Evolutionary conservation across 1,140 invertebrate genomes (phyloP).

Genomic region (Cephus cinctus): DNA sequence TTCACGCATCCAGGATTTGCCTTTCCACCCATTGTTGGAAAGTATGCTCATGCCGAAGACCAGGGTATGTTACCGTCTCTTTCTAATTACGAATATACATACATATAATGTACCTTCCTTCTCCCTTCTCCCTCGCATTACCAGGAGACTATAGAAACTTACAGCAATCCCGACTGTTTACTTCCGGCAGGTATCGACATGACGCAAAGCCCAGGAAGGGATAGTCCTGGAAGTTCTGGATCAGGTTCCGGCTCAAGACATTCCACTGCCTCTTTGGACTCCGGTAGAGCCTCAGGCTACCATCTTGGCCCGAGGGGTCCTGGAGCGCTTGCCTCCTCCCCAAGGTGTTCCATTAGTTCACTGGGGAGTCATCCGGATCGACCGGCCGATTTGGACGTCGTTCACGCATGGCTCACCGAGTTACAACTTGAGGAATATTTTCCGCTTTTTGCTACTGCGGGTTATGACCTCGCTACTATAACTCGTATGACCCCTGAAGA

Average conservation of each 20-base stretch:
- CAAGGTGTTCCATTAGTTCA: constrained; percentile 72
- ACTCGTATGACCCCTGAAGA: constrained; percentile 97
- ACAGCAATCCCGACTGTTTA: constrained; percentile 1
- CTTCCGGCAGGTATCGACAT: constrained; percentile 60
- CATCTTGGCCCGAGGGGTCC: constrained; percentile 58
- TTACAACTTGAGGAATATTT: constrained; percentile 97
- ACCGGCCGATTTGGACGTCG: constrained; percentile 77
- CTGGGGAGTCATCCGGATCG: constrained; percentile 65
- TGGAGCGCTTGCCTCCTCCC: constrained; percentile 53
- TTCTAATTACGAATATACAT: not conserved
- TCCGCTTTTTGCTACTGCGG: constrained; percentile 88
- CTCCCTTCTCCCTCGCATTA: not conserved
- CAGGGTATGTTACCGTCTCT: constrained; percentile 51
- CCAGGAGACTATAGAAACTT: not conserved
- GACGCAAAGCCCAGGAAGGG: constrained; percentile 81
- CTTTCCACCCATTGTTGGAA: constrained; percentile 54
- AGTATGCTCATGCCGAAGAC: constrained; percentile 60
- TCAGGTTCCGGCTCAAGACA: constrained; percentile 85
- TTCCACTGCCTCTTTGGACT: constrained; percentile 90
- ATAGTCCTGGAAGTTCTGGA: constrained; percentile 86
- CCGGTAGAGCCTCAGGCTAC: constrained; percentile 80
- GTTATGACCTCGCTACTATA: constrained; percentile 97
- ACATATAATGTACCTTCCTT: not conserved
- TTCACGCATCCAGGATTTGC: constrained; percentile 60
- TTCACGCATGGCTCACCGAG: constrained; percentile 92